Conservation (phyloP, 2,113 vertebrate genomes). For the Bothrops jararaca region DNA sequence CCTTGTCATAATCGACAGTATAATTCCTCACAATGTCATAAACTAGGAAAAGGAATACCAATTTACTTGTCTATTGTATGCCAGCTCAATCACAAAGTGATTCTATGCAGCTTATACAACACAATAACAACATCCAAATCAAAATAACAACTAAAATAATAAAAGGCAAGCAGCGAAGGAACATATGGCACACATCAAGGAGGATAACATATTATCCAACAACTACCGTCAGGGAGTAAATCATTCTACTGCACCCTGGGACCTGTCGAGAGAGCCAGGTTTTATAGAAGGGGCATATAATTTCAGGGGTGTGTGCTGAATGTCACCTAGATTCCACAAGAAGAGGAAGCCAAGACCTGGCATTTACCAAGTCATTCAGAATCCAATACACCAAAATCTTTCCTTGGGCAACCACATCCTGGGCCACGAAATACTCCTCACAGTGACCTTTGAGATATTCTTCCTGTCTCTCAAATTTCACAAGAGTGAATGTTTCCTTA, state of each 20-base stretch:
- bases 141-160: neutral
- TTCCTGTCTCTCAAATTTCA: neutral
- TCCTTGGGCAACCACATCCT: neutral
- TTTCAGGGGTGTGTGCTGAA: neutral
- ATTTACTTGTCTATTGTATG: neutral
- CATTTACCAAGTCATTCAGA: neutral
- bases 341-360: neutral
- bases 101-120: neutral
- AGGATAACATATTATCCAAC: neutral
- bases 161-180: neutral
- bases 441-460: neutral
- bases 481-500: neutral
- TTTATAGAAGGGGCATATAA: neutral
- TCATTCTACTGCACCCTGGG: neutral
- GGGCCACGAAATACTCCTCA: neutral
- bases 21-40: slow-evolving; percentile 95
- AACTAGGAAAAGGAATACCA: slow-evolving; percentile 66
- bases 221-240: neutral
- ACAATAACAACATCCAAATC: neutral
- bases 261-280: neutral
- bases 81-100: neutral
- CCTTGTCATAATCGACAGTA: slow-evolving; percentile 95
- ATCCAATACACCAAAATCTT: neutral
- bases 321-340: neutral
- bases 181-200: neutral